Conservation (phyloP, 2,113 vertebrate species). For the Amazona vittata region DNA sequence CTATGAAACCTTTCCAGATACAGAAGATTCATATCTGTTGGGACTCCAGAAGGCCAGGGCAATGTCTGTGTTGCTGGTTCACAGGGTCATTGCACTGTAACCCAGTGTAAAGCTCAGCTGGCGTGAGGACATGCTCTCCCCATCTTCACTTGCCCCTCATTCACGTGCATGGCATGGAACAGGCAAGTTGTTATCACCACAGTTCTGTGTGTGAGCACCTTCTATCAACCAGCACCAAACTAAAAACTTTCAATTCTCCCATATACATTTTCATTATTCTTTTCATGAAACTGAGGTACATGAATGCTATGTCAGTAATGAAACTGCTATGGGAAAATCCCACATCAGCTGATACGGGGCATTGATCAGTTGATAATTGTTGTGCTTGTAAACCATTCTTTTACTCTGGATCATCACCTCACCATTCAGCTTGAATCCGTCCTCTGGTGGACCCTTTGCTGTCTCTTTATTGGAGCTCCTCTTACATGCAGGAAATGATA, state of each 20-base stretch:
- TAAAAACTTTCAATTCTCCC: background rate
- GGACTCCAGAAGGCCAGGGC: background rate
- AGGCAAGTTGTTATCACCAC: background rate
- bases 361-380: background rate
- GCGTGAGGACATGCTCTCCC: rapidly evolving
- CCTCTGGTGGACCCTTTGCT: background rate
- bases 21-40: too few relatives aligned
- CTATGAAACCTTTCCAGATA: background rate
- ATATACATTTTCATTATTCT: rapidly evolving
- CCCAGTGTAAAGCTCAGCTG: background rate
- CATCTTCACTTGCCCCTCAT: background rate
- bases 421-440: background rate
- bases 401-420: background rate
- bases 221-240: background rate
- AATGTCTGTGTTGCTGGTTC: rapidly evolving
- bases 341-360: background rate
- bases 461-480: background rate
- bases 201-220: background rate
- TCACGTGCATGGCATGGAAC: background rate
- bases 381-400: background rate
- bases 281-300: background rate
- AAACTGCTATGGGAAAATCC: background rate
- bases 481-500: background rate
- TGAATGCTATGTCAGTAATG: background rate
- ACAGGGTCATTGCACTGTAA: rapidly evolving